Evolutionary conservation across 2,888 invertebrate genomes (phyloP), one percentile per base, ranked within the genome.

Genomic region (Timema podura): DNA sequence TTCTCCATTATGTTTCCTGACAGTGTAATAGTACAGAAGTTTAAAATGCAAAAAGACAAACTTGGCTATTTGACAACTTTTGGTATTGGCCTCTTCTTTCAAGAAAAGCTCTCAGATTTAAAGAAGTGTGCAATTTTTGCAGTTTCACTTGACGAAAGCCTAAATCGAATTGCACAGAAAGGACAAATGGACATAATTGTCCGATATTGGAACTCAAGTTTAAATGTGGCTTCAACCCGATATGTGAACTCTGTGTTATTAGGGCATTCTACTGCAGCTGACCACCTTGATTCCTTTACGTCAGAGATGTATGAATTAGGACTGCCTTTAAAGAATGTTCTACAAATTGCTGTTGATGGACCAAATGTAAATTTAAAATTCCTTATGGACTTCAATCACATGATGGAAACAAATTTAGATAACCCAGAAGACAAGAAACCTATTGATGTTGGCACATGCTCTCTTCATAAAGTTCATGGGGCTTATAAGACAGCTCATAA

Each of bases 191-290:
- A 61, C 44, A 61, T 61, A 30, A 61, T 61, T 61, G 16, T 30
- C 13, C 5, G 44, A 7, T 61, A 61, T 13, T 61, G 61, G 44
- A 13, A 61, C 44, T 8, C 8, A 13, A 30, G 7, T 30, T 5
- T 61, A 30, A 61, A 30, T 13, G 13, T 61, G 44, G 30, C 30
- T 61, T 61, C 61, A 15, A 61, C 61, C 9, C 44, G 61, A 30
- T 61, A 61, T 44, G 7, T 61, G 61, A 61, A n/a, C 44, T 61
- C 61, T 5, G 30, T 61, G 61, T 61, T 61, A 16, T 61, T 61
- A 30, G 61, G 61, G 9, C 61, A 61, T 61, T 30, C 61, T 10
- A 61, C 30, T 44, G 30, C 61, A 61, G 61, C 61, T 61, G 44
- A 61, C 45, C 61, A 16, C 13, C 44, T 61, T 44, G 15, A n/a